These are phyloP conservation scores for Sebastolobus altivelis DNA, from an alignment of 2,797 vertebrate genomes.

Conservation along the genomic window DNA sequence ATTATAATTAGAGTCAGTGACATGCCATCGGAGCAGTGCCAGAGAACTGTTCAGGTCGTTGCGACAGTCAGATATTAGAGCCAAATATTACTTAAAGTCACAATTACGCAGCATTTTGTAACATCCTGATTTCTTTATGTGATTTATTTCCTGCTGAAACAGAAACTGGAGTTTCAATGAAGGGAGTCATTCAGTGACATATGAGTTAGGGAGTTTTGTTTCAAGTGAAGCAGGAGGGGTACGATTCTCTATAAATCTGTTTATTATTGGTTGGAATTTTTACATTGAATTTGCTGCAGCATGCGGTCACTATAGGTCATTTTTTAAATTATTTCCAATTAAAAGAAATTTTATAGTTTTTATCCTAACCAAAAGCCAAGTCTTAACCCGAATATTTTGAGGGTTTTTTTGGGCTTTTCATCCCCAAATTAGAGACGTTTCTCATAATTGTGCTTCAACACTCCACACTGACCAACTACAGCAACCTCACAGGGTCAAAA, in stretches of 20 bases:
- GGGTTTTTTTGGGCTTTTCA: no score
- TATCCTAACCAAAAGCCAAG: background rate
- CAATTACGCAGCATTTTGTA: background rate
- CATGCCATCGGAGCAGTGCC: slow-evolving; percentile 10
- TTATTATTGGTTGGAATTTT: background rate
- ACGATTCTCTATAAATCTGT: background rate
- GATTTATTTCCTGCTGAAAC: slow-evolving; percentile 8
- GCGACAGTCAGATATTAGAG: background rate
- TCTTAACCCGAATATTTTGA: no score
- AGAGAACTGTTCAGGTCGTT: background rate
- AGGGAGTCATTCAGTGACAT: background rate
- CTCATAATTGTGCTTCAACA: background rate
- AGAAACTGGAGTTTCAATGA: background rate
- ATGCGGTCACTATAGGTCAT: background rate
- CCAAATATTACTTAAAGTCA: slow-evolving; percentile 12
- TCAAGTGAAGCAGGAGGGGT: background rate
- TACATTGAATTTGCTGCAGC: background rate
- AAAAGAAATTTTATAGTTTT: background rate
- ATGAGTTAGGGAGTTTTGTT: background rate
- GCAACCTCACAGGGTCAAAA: no score
- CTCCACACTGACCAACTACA: no score
- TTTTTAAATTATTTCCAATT: background rate
- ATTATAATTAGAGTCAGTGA: slow-evolving; percentile 20
- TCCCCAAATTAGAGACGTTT: background rate
- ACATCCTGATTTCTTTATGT: background rate